Conservation (phyloP, 1,140 invertebrate species). For the Calosoma granatense region DNA sequence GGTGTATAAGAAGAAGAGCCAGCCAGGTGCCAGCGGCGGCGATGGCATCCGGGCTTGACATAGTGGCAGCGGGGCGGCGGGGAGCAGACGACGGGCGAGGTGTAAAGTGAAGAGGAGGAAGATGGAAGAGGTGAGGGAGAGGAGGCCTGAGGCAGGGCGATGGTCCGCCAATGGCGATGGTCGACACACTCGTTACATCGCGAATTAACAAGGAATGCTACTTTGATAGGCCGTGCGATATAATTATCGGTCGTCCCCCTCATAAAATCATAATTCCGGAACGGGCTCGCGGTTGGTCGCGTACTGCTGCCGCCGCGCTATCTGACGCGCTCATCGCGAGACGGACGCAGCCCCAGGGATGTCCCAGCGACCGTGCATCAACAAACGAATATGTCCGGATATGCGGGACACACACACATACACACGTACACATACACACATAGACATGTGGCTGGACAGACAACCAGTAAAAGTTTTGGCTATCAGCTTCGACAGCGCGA, state of each 20-base stretch:
- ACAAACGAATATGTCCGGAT: no score
- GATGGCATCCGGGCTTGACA: not conserved
- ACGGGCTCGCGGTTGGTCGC: conserved; percentile 3
- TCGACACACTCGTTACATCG: conserved; percentile 1
- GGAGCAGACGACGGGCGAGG: not conserved
- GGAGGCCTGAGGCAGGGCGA: not conserved
- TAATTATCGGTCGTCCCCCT: conserved; percentile 11
- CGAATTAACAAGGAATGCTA: conserved; percentile 4
- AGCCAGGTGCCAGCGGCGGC: no score
- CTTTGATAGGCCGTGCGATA: conserved; percentile 11
- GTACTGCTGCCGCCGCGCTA: not conserved
- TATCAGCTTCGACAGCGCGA: not conserved
- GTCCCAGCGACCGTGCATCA: not conserved
- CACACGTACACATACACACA: no score
- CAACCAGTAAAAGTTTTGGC: not conserved
- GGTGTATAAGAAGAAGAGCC: not conserved
- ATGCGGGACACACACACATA: no score
- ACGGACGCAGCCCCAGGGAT: not conserved
- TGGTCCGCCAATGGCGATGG: conserved; percentile 3
- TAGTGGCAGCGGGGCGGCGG: not conserved
- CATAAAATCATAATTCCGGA: conserved; percentile 12
- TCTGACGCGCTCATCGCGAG: not conserved
- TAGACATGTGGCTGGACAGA: no score
- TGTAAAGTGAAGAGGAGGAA: not conserved
- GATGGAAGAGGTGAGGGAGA: conserved; percentile 12